Conservation (phyloP, 2,888 invertebrate species). For the Lagria hirta region DNA sequence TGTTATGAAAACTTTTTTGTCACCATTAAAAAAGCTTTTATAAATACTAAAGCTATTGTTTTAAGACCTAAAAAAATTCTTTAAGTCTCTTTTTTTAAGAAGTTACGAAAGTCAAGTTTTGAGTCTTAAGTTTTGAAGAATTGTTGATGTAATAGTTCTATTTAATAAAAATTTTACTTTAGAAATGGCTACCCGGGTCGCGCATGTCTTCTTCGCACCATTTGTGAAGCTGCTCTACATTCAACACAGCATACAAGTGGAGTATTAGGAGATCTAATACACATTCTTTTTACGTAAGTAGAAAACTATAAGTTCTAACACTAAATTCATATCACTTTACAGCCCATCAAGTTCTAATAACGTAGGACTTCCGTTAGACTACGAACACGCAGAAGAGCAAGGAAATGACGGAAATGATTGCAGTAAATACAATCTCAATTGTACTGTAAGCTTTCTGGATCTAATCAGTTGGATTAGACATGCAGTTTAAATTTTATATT, state of each 20-base stretch:
- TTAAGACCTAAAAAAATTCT: too few relatives aligned
- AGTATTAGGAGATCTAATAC: constrained; percentile 71
- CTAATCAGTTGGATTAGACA: constrained; percentile 50
- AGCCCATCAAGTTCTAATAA: constrained; percentile 67
- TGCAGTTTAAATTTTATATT: too few relatives aligned
- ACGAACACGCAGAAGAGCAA: constrained; percentile 36
- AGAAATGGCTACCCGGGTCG: constrained; percentile 55
- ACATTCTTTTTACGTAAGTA: constrained; percentile 71
- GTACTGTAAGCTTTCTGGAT: constrained; percentile 61
- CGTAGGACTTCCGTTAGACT: constrained; percentile 28
- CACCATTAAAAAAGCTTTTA: too few relatives aligned
- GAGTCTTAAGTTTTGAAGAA: too few relatives aligned
- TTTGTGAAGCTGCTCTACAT: constrained; percentile 73
- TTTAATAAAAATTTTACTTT: constrained; percentile 17
- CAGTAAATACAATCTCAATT: constrained; percentile 54
- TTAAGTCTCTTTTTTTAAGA: too few relatives aligned
- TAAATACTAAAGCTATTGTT: too few relatives aligned
- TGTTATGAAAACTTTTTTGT: too few relatives aligned
- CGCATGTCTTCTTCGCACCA: constrained; percentile 70
- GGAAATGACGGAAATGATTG: constrained; percentile 53
- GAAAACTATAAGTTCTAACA: neutral
- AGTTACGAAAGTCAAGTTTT: too few relatives aligned
- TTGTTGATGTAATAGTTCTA: too few relatives aligned
- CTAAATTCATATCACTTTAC: constrained; percentile 30
- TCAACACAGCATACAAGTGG: constrained; percentile 64